These are phyloP conservation scores for Oostethus manadensis DNA, from an alignment of 2,113 vertebrate species.

Conservation along the genomic window DNA sequence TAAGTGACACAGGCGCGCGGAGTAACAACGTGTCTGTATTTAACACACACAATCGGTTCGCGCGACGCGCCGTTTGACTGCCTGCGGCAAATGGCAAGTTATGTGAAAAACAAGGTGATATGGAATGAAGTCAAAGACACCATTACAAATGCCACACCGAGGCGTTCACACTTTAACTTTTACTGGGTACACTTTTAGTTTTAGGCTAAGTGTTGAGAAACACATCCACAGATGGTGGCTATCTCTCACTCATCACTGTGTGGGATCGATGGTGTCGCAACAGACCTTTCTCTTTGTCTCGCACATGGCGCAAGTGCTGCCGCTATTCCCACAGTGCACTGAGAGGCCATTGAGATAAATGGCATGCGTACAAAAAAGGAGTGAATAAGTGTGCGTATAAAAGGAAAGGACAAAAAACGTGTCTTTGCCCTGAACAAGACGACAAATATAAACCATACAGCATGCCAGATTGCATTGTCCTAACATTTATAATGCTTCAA, in stretches of 20 bases:
- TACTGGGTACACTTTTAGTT: slow-evolving; percentile 57
- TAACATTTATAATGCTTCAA: slow-evolving; percentile 59
- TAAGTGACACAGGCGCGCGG: slow-evolving; percentile 33
- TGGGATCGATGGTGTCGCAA: slow-evolving; percentile 72
- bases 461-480: slow-evolving; percentile 59
- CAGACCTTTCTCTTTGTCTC: slow-evolving; percentile 73
- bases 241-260: slow-evolving; percentile 64
- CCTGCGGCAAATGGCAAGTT: slow-evolving; percentile 39
- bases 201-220: slow-evolving; percentile 61
- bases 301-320: slow-evolving; percentile 64
- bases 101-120: slow-evolving; percentile 41
- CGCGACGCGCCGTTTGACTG: slow-evolving; percentile 35
- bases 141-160: slow-evolving; percentile 53
- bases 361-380: slow-evolving; percentile 58
- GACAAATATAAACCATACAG: slow-evolving; percentile 43
- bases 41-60: slow-evolving; percentile 35
- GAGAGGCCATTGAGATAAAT: slow-evolving; percentile 66
- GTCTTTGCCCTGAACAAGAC: slow-evolving; percentile 35
- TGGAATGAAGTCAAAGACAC: slow-evolving; percentile 53
- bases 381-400: slow-evolving; percentile 31
- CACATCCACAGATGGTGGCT: slow-evolving; percentile 72
- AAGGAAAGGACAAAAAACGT: slow-evolving; percentile 32
- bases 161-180: slow-evolving; percentile 67
- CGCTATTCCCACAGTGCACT: slow-evolving; percentile 61
- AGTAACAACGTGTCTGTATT: slow-evolving; percentile 42